Evolutionary conservation across 2,888 invertebrate species (phyloP).

Genomic region (Argyresthia albistria): DNA sequence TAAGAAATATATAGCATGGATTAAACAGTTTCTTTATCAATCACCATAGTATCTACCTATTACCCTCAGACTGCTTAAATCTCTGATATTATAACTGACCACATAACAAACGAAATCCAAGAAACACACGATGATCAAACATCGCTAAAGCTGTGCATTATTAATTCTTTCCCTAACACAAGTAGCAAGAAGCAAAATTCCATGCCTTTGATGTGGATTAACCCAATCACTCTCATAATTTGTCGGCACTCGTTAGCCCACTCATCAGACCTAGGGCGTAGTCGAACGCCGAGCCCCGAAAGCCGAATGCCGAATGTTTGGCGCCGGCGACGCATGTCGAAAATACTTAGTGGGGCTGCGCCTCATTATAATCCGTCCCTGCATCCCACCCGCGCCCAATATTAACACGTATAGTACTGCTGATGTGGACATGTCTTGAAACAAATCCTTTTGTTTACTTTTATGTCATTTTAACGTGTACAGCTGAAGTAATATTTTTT

Average conservation of each 20-base stretch:
- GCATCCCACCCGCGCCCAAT: conserved; percentile 43
- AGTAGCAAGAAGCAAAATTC: neutral
- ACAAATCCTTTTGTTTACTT: neutral
- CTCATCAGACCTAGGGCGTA: neutral
- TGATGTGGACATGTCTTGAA: neutral
- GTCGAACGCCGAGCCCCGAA: neutral
- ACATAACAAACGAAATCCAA: no score
- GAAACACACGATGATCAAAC: no score
- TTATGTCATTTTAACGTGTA: no score
- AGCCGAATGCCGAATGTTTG: conserved; percentile 3
- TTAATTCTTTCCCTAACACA: no score
- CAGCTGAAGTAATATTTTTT: no score
- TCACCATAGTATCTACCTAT: no score
- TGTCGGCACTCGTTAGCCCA: neutral
- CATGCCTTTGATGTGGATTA: conserved; percentile 7
- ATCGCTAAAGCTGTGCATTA: no score
- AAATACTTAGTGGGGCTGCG: conserved; percentile 69
- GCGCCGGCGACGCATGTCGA: conserved; percentile 69
- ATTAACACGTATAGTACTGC: conserved; percentile 42
- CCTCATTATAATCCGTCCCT: conserved; percentile 54
- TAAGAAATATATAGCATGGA: no score
- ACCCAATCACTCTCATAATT: conserved; percentile 7
- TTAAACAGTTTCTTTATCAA: no score
- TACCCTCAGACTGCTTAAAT: no score
- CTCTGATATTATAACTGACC: no score